Conservation (phyloP, 1,140 invertebrate genomes). For the Acromyrmex charruanus region DNA sequence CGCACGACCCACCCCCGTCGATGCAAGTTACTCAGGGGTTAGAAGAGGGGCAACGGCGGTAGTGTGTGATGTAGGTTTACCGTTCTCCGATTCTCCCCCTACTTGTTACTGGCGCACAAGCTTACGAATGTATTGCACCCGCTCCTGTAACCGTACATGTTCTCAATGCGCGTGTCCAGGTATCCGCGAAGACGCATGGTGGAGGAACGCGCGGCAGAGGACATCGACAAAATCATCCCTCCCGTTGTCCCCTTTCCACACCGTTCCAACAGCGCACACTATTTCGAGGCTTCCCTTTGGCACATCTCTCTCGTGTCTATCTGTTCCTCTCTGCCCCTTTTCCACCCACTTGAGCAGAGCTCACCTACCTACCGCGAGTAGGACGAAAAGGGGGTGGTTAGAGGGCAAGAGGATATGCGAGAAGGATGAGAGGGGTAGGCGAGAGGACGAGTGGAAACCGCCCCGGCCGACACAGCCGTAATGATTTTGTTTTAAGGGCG, state of each 20-base stretch:
- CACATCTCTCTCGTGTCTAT: constrained; percentile 66
- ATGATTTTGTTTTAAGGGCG: constrained; percentile 87
- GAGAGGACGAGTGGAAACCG: constrained; percentile 76
- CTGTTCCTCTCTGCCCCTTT: constrained; percentile 52
- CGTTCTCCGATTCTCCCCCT: constrained; percentile 61
- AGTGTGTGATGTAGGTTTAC: constrained; percentile 53
- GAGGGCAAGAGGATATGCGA: constrained; percentile 60
- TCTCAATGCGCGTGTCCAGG: constrained; percentile 52
- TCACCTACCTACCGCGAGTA: constrained; percentile 55
- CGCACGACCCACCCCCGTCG: constrained; percentile 29
- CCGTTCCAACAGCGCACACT: constrained; percentile 29
- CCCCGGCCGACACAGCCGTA: constrained; percentile 81
- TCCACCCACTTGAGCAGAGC: constrained; percentile 54
- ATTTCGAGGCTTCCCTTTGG: constrained; percentile 55
- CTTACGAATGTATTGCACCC: constrained; percentile 47
- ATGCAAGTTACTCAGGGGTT: neutral
- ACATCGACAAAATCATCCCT: constrained; percentile 70
- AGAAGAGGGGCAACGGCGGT: neutral
- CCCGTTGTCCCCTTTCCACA: constrained; percentile 44
- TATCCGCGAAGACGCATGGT: constrained; percentile 49
- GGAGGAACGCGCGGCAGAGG: constrained; percentile 60
- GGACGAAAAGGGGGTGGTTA: constrained; percentile 42
- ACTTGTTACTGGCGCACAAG: constrained; percentile 58
- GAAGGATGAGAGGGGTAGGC: constrained; percentile 39
- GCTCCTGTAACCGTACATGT: constrained; percentile 27